Percentiles rank a stretch among this genome's conserved stretches.
Conservation (phyloP, 2,797 vertebrate species). For the Pseudochromis fuscus region DNA sequence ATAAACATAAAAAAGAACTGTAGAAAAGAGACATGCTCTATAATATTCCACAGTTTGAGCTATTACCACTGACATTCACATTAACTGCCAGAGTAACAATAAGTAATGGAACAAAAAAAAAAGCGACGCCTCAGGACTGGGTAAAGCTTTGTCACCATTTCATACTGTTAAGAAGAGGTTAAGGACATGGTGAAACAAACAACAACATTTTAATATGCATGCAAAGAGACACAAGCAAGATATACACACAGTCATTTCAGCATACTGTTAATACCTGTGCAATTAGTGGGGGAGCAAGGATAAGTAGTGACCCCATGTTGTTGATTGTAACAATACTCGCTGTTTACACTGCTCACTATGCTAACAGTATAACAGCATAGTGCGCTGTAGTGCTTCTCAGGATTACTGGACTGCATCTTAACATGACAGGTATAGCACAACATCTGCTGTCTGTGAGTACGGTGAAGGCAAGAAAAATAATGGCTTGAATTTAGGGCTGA, state of each 20-base stretch:
- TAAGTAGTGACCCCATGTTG: slow-evolving; percentile 39
- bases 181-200: background rate
- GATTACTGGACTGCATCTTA: slow-evolving; percentile 51
- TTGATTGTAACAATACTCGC: slow-evolving; percentile 35
- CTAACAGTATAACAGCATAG: slow-evolving; percentile 49
- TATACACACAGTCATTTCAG: slow-evolving; percentile 14
- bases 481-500: too few species aligned
- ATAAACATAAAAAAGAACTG: slow-evolving; percentile 44
- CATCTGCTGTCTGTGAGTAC: slow-evolving; percentile 42
- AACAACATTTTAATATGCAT: background rate
- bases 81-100: slow-evolving; percentile 32
- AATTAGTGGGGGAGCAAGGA: slow-evolving; percentile 27
- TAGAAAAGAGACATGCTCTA: slow-evolving; percentile 23
- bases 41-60: slow-evolving; percentile 22
- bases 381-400: slow-evolving; percentile 24
- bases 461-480: slow-evolving; percentile 45
- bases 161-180: background rate
- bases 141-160: background rate
- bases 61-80: slow-evolving; percentile 44
- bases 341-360: slow-evolving; percentile 55
- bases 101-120: slow-evolving; percentile 5
- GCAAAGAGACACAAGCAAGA: background rate
- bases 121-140: background rate
- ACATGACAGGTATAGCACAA: slow-evolving; percentile 51
- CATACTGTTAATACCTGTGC: slow-evolving; percentile 31